These are phyloP conservation scores for Nomada ruficornis DNA, from an alignment of 2,888 invertebrate species.

Conservation along the genomic window DNA sequence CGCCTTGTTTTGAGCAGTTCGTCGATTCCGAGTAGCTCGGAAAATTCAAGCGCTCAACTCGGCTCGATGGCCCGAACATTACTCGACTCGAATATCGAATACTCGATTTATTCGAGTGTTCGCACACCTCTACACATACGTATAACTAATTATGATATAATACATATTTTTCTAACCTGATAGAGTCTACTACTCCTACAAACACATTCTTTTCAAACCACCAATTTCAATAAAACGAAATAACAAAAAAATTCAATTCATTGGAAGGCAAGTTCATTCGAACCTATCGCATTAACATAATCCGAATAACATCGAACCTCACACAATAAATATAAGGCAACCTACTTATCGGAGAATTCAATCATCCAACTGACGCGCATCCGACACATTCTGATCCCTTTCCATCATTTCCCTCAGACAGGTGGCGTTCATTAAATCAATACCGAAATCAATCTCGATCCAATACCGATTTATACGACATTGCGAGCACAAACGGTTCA, in stretches of 20 bases:
- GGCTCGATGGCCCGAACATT: no score
- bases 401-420: neutral
- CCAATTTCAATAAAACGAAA: neutral
- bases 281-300: neutral
- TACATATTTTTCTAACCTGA: neutral
- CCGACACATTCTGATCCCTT: conserved; percentile 6
- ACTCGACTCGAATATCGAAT: no score
- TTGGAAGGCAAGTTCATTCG: neutral
- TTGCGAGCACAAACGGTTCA: neutral
- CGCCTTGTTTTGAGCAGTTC: no score
- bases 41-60: no score
- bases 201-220: no score
- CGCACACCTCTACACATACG: neutral
- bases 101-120: no score
- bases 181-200: neutral
- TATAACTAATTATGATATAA: neutral
- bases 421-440: conserved; percentile 9
- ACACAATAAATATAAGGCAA: neutral
- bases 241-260: neutral
- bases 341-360: neutral
- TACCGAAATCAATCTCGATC: conserved; percentile 9
- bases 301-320: neutral
- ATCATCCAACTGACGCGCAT: neutral
- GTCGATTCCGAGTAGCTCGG: no score
- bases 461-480: neutral